These are phyloP conservation scores for Machaerirhynchus nigripectus DNA, from an alignment of 2,113 vertebrate species.

Conservation along the genomic window DNA sequence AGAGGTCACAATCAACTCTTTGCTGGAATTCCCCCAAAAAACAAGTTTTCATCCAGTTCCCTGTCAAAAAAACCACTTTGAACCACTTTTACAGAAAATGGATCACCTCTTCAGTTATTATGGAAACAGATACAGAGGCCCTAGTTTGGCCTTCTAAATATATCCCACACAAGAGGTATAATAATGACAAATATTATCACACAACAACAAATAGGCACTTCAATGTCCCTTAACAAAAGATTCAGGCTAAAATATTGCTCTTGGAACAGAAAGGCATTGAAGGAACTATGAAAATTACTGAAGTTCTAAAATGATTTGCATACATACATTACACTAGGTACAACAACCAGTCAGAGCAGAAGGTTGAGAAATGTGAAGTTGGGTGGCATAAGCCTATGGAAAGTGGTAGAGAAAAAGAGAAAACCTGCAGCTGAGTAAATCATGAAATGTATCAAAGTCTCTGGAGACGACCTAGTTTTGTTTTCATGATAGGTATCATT, in stretches of 20 bases:
- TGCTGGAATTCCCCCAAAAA: slow-evolving; percentile 68
- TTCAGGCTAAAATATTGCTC: background rate
- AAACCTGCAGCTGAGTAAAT: slow-evolving; percentile 42
- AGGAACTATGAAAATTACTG: slow-evolving; percentile 7
- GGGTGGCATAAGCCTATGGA: background rate
- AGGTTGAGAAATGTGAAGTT: background rate
- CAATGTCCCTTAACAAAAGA: background rate
- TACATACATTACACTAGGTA: background rate
- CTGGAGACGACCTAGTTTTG: slow-evolving; percentile 25
- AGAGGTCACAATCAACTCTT: slow-evolving; percentile 73
- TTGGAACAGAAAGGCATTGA: background rate
- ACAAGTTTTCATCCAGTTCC: slow-evolving; percentile 49
- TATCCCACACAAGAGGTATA: background rate
- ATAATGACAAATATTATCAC: background rate
- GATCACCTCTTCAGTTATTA: slow-evolving; percentile 11
- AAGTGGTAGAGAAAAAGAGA: slow-evolving; percentile 26
- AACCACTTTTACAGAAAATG: slow-evolving; percentile 46
- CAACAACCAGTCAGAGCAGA: slow-evolving; percentile 27
- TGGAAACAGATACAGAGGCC: background rate
- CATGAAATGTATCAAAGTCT: slow-evolving; percentile 13
- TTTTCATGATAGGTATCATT: background rate
- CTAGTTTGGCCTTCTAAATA: slow-evolving; percentile 4
- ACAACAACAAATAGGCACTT: background rate
- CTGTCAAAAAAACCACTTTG: slow-evolving; percentile 1
- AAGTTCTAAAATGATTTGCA: background rate